Base-by-base conservation (phyloP, 2,888 invertebrate genomes). In the Ophraella communa region DNA sequence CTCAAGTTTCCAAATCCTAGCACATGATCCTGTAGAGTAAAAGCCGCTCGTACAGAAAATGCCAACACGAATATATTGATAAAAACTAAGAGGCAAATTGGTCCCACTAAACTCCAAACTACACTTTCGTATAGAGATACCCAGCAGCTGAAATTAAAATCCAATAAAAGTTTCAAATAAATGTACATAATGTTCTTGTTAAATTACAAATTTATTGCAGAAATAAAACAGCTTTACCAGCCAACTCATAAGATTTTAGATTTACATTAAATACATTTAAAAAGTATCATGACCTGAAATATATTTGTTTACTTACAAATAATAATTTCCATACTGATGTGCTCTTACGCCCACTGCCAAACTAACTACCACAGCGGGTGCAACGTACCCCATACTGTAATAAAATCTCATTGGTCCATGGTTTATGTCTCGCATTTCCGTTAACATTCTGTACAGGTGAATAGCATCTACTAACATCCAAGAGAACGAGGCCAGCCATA, bases 371-470 rank as follows among this genome's bases (percentile, higher is more conserved):
- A 97, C 89, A 0, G 96, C 96, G 0, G 98, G 97, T 66, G 93
- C 88, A 61, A 93, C 96, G 80, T 96, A 98, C 14, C 96, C 97
- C 78, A 94, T 87, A 14, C 94, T 92, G 74, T 95, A 94, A 80
- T 95, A 97, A 80, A 96, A 95, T 64, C 89, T 87, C 91, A 97
- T 94, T 33, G 93, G 92, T 3, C 95, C 97, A 81, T 96, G 95
- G 85, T 98, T 97, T 52, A 98, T 95, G 82, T 97, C 96, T 3
- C 97, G 87, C 87, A 97, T 92, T 84, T 97, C 97, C 2, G 96
- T 95, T 72, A 98, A 84, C 90, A 97, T 94, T 49, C 98, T 87
- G 78, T 97, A 94, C 62, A 97, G 85, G 83, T 98, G 97, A 73
- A 96, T 88, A 27, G 95, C 93, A 82, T 96, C 96, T 58, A 96